Percentiles rank a stretch among this genome's conserved stretches.
Evolutionary conservation across 2,888 invertebrate species (phyloP).

Genomic region (Perizoma flavofasciatum): DNA sequence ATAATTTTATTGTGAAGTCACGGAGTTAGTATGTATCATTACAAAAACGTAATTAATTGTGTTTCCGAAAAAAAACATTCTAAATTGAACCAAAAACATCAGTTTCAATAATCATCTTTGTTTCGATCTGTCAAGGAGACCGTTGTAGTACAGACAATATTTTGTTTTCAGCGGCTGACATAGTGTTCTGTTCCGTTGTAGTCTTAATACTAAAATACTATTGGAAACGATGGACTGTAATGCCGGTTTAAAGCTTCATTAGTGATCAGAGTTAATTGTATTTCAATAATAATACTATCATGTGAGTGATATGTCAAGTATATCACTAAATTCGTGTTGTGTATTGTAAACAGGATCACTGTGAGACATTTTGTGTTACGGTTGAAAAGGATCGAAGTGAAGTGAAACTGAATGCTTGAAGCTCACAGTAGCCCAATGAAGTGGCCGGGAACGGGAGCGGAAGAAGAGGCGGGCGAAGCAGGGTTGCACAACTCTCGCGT

Average conservation of each 20-base stretch:
- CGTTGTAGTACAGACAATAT: conserved; percentile 82
- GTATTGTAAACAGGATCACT: conserved; percentile 54
- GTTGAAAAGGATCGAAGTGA: conserved; percentile 61
- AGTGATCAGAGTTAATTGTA: conserved; percentile 48
- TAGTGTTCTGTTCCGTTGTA: conserved; percentile 72
- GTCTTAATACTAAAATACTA: conserved; percentile 67
- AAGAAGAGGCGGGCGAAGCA: conserved; percentile 85
- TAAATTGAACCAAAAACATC: conserved; percentile 49
- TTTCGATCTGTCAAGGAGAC: conserved; percentile 81
- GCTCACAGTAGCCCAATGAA: conserved; percentile 88
- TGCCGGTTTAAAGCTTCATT: conserved; percentile 59
- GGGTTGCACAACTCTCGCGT: conserved; percentile 85
- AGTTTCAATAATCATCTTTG: conserved; percentile 76
- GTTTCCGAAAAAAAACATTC: conserved; percentile 52
- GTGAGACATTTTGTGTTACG: conserved; percentile 67
- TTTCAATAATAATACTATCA: conserved; percentile 56
- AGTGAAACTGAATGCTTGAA: conserved; percentile 83
- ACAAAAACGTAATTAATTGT: conserved; percentile 63
- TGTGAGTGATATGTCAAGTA: conserved; percentile 66
- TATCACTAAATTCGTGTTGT: conserved; percentile 52
- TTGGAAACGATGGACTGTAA: conserved; percentile 62
- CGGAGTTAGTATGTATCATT: conserved; percentile 70
- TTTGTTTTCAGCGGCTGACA: conserved; percentile 82
- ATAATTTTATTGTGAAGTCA: conserved; percentile 52
- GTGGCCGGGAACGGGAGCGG: conserved; percentile 89